These are phyloP conservation scores for Sorex fumeus DNA, from an alignment of 2,113 vertebrate genomes.

Conservation along the genomic window DNA sequence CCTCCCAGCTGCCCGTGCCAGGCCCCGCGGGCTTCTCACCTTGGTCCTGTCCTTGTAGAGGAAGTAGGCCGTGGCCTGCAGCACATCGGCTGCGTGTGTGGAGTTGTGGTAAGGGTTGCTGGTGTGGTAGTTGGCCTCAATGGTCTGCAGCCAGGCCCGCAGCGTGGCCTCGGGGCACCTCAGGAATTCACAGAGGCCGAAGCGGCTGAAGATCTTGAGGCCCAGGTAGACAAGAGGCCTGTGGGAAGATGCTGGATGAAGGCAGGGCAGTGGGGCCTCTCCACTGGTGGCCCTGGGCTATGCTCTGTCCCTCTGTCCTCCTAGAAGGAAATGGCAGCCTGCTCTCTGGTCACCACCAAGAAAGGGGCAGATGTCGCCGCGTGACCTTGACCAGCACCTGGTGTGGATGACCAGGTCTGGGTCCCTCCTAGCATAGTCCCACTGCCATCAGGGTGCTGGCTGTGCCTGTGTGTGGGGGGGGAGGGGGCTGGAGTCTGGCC, in stretches of 20 bases:
- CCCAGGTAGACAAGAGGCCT: slow-evolving; percentile 97
- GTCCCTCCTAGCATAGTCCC: too few relatives aligned
- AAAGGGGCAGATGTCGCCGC: too few relatives aligned
- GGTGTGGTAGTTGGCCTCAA: slow-evolving; percentile 97
- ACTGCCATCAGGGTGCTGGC: too few relatives aligned
- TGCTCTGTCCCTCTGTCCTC: too few relatives aligned
- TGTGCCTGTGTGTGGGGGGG: too few relatives aligned
- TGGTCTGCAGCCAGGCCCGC: slow-evolving; percentile 95
- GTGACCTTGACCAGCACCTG: too few relatives aligned
- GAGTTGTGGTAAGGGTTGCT: slow-evolving; percentile 99
- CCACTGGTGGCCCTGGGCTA: too few relatives aligned
- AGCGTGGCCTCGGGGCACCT: slow-evolving; percentile 95
- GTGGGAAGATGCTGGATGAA: slow-evolving; percentile 66
- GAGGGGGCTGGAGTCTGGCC: too few relatives aligned
- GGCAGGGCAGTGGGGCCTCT: background rate
- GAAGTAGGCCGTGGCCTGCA: slow-evolving; percentile 98
- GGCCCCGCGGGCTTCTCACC: slow-evolving; percentile 87
- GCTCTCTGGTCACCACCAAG: too few relatives aligned
- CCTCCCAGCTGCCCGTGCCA: too few relatives aligned
- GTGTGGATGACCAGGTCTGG: too few relatives aligned
- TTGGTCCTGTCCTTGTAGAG: slow-evolving; percentile 96
- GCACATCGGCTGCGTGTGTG: slow-evolving; percentile 95
- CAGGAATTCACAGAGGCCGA: slow-evolving; percentile 96
- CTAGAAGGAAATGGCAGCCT: too few relatives aligned
- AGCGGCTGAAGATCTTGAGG: slow-evolving; percentile 96